These are phyloP conservation scores for Mus spicilegus DNA, from an alignment of 2,113 vertebrate genomes.

Conservation along the genomic window DNA sequence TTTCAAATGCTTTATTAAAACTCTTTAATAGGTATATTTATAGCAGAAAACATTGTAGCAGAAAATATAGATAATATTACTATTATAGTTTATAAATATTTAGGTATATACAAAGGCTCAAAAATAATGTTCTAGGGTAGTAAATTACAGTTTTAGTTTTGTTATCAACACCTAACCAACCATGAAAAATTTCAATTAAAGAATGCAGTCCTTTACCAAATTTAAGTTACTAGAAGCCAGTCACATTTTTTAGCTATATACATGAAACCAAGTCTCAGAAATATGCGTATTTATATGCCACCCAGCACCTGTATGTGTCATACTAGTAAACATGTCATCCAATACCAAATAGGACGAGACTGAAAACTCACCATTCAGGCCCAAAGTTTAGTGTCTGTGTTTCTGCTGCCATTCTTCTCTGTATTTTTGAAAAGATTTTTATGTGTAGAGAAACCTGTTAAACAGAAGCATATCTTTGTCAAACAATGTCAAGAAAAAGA, in stretches of 20 bases:
- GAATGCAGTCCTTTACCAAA: conserved; percentile 60
- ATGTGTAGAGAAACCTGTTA: conserved; percentile 87
- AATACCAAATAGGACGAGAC: not conserved
- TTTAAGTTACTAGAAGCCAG: conserved; percentile 23
- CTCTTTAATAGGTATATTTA: conserved; percentile 56
- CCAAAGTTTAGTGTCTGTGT: conserved; percentile 99
- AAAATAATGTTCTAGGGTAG: conserved; percentile 32
- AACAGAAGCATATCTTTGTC: conserved; percentile 73
- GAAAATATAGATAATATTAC: conserved; percentile 40
- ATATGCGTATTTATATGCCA: conserved; percentile 32
- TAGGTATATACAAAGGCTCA: conserved; percentile 6
- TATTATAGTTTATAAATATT: conserved; percentile 17
- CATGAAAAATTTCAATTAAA: not conserved
- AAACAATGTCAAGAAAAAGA: conserved; percentile 58
- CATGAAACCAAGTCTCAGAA: conserved; percentile 61
- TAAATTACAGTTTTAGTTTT: not conserved
- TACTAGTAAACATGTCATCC: conserved; percentile 6
- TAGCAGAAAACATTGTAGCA: conserved; percentile 30
- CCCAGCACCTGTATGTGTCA: conserved; percentile 20
- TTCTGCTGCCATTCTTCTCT: conserved; percentile 95
- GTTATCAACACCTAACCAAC: conserved; percentile 18
- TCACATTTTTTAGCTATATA: conserved; percentile 39
- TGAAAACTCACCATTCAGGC: conserved; percentile 96
- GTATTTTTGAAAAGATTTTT: conserved; percentile 84
- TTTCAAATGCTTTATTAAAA: conserved; percentile 60